Conservation (phyloP, 2,113 vertebrate species). For the Boulengeromyrus knoepffleri region DNA sequence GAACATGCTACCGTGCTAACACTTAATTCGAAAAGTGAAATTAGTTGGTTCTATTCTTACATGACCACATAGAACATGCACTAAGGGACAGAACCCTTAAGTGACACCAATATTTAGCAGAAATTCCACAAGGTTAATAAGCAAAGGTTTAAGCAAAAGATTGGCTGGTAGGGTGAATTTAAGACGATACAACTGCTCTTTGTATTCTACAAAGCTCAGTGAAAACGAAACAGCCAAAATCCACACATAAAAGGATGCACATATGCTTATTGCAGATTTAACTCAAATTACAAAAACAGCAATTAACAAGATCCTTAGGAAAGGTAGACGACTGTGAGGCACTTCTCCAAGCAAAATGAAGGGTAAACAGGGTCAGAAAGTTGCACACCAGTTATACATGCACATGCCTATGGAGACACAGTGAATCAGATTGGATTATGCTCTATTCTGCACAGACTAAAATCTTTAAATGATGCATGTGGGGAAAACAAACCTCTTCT, state of each 20-base stretch:
- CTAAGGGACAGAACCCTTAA: neutral
- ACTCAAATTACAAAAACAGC: neutral
- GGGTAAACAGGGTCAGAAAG: neutral
- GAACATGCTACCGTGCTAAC: neutral
- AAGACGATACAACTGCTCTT: neutral
- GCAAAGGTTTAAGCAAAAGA: neutral
- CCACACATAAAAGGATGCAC: neutral
- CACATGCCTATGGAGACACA: neutral
- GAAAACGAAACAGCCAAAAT: neutral
- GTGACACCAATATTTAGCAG: neutral
- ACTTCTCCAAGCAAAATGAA: neutral
- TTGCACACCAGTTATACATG: neutral
- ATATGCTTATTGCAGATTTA: neutral
- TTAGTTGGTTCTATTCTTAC: neutral
- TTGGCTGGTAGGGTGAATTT: neutral
- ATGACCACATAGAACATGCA: neutral
- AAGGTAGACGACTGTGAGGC: neutral
- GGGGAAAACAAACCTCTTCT: neutral
- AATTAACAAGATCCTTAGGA: neutral
- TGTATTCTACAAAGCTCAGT: neutral
- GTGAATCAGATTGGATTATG: neutral
- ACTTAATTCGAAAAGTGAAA: neutral
- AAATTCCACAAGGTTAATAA: neutral
- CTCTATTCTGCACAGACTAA: constrained; percentile 19
- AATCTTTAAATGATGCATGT: constrained; percentile 20